Base-by-base conservation (phyloP, 2,888 invertebrate genomes). In the Xestia sexstrigata region DNA sequence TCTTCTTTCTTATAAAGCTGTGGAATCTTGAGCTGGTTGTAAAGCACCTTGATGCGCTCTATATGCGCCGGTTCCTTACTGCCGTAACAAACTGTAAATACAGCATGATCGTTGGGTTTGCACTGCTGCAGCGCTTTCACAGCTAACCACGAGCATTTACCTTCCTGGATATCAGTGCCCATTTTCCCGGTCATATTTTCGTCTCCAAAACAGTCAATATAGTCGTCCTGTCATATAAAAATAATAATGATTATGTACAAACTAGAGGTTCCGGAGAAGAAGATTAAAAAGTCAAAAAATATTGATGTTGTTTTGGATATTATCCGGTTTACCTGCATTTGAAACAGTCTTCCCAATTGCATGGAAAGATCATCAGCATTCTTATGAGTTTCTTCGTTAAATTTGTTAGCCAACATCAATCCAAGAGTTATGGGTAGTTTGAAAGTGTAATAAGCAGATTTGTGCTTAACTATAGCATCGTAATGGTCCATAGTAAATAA, bases 91-190 rank as follows among this genome's bases (percentile, higher is more conserved):
- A 98, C 97, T 86, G 97, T 95, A 94, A 98, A 97, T 49, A 93
- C 92, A 6, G 86, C 82, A 76, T 97, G 97, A 89, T 99, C 98
- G 8, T 97, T 95, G 0, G 97, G 95, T 72, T 96, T 97, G 30
- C 98, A 98, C 68, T 97, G 97, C 93, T 98, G 98, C 82, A 99
- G 96, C 45, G 76, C 98, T 98, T 98, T 98, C 0, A 99, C 98
- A 1, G 98, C 98, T 58, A 99, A 95, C 99, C 99, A 99, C 0
- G 98, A 97, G 93, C 99, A 99, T 95, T 99, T 99, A 63, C 99
- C 99, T 90, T 99, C 99, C 92, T 98, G 97, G 86, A 99, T 99
- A 91, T 99, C 99, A 0, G 98, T 98, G 8, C 99, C 98, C 26
- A 97, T 95, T 97, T 99, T 99, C 0, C 99, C 99, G 0, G 98